Evolutionary conservation across 2,797 vertebrate genomes (phyloP).

Genomic region (Podarcis siculus): DNA sequence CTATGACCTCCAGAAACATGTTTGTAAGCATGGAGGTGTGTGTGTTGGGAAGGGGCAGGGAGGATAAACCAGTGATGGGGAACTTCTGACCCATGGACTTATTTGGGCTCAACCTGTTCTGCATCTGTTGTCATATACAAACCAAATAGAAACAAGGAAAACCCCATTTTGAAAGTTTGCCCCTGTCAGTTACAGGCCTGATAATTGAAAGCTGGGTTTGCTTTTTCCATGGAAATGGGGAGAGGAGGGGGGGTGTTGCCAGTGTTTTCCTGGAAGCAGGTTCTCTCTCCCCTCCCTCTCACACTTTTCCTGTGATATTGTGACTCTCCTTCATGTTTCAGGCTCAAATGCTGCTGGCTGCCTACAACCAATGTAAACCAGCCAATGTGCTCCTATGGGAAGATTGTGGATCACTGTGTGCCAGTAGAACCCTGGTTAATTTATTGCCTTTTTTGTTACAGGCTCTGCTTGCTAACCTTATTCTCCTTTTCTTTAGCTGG

Average conservation of each 20-base stretch:
- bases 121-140: too few species aligned
- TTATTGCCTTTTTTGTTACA: neutral
- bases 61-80: too few species aligned
- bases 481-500: neutral
- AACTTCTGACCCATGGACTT: too few species aligned
- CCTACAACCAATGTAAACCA: neutral
- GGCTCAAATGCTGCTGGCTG: conserved; percentile 1
- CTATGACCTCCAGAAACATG: too few species aligned
- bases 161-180: conserved; percentile 61
- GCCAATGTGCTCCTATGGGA: too few species aligned
- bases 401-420: too few species aligned
- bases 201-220: conserved; percentile 67
- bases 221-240: conserved; percentile 73
- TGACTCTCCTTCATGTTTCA: neutral
- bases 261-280: neutral
- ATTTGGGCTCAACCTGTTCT: too few species aligned
- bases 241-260: conserved; percentile 49
- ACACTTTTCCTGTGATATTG: conserved; percentile 53
- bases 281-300: too few species aligned
- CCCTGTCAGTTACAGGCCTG: conserved; percentile 62
- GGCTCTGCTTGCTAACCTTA: neutral
- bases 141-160: conserved; percentile 15
- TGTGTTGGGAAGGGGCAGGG: too few species aligned
- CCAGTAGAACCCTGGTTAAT: too few species aligned
- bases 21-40: too few species aligned